These are phyloP conservation scores for Drosophila rufa DNA, from an alignment of 1,140 invertebrate species.

Conservation along the genomic window DNA sequence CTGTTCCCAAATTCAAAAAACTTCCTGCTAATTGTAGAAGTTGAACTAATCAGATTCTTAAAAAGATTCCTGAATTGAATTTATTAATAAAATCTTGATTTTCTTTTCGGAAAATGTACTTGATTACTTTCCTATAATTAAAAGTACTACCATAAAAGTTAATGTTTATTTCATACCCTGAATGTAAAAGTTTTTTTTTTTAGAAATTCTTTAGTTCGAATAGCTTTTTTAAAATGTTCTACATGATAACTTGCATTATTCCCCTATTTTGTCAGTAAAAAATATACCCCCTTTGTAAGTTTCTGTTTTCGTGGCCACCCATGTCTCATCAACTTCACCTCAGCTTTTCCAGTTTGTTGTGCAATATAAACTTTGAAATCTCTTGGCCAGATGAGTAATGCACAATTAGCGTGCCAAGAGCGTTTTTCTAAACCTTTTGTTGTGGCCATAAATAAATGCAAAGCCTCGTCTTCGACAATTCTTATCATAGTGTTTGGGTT, in stretches of 20 bases:
- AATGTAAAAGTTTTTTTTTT: too few species aligned
- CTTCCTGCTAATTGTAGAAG: too few species aligned
- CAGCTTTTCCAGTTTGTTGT: slow-evolving; percentile 33
- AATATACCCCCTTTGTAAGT: background rate
- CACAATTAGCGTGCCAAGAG: slow-evolving; percentile 4
- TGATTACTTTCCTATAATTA: background rate
- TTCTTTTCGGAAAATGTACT: background rate
- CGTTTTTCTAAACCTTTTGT: slow-evolving; percentile 3
- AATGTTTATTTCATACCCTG: too few species aligned
- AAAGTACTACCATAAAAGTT: background rate
- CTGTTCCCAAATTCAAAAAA: too few species aligned
- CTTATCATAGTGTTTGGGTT: slow-evolving; percentile 6
- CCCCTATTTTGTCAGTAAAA: background rate
- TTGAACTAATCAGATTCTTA: too few species aligned
- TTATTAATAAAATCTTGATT: background rate
- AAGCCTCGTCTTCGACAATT: background rate
- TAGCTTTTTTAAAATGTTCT: too few species aligned
- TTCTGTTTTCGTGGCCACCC: background rate
- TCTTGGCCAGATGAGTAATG: slow-evolving; percentile 34
- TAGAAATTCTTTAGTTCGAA: too few species aligned
- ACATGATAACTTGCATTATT: background rate
- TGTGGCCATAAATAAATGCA: slow-evolving; percentile 19
- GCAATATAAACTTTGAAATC: slow-evolving; percentile 43
- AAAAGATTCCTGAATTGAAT: background rate
- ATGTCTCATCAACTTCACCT: slow-evolving; percentile 9